phyloP scores from a whole-genome alignment of 2,888 invertebrate species.

The Plagiodera versicolora region DNA sequence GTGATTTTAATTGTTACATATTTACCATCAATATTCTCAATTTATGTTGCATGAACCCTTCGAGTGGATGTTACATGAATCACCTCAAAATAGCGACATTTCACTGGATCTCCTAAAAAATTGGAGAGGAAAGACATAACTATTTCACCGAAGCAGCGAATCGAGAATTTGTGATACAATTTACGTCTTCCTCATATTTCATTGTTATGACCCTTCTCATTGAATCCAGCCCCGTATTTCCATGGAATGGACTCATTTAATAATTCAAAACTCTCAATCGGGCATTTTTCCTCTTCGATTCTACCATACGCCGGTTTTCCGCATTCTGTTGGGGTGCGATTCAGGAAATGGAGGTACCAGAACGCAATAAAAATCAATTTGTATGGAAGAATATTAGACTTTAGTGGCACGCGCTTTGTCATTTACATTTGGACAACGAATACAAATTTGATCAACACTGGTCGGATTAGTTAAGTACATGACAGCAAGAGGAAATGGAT shows the following conservation, averaged over 20 bases:
- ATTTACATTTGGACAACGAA: background rate
- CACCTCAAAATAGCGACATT: too few species aligned
- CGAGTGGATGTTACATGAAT: too few species aligned
- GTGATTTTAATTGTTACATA: too few species aligned
- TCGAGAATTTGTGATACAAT: too few species aligned
- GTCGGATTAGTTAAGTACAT: too few species aligned
- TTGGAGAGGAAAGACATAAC: too few species aligned
- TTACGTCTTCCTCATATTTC: background rate
- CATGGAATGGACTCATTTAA: background rate
- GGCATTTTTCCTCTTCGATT: background rate
- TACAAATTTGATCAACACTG: background rate
- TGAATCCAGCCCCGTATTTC: background rate
- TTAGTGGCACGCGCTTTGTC: background rate
- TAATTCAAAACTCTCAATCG: background rate
- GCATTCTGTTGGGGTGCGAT: background rate
- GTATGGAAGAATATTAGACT: slow-evolving; percentile 9
- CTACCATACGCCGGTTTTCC: background rate
- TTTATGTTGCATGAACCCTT: too few species aligned
- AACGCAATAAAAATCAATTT: slow-evolving; percentile 24
- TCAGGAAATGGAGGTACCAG: background rate
- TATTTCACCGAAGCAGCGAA: too few species aligned
- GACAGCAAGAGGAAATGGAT: too few species aligned
- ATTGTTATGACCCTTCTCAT: background rate
- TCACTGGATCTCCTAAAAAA: too few species aligned
- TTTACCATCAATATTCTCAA: too few species aligned